Evolutionary conservation across 2,888 invertebrate genomes (phyloP), one percentile per base, ranked within the genome.

Genomic region (Phania funesta): DNA sequence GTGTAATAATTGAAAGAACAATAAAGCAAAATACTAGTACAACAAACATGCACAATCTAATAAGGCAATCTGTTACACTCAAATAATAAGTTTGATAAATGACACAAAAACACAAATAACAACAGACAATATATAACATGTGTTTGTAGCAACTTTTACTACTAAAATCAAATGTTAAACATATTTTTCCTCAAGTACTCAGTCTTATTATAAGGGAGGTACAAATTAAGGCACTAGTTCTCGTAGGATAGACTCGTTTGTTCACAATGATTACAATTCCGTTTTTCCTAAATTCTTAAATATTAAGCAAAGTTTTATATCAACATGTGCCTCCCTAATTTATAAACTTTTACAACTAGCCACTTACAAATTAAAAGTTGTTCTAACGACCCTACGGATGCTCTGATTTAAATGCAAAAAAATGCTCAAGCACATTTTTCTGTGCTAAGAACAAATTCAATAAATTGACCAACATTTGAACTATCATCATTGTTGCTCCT

Each of bases 381-480:
- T 41, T 71, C 48, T 54, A 60, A 46, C 9, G 58, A 32, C n/a
- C 7, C 41, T 18, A 16, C 22, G 58, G 48, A 44, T 71, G 58
- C 70, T 75, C 75, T 64, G 71, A 76, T 76, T 80, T 58, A 4
- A 67, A 62, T 41, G 41, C 22, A 64, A 56, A 64, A 62, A 62
- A 20, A 73, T 8, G 24, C 20, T 38, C 32, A 54, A 22, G 29
- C 9, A 50, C 9, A 24, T 41, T 46, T 22, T 71, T 60, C 58
- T 64, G 48, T 50, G 56, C 50, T 50, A 48, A 77, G 64, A 79
- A 80, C 75, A 68, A 85, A 87, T 87, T 87, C 88, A 89, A 88
- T 89, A 88, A 88, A 88, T 88, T 88, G 87, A 87, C 86, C 88
- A 88, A 87, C 86, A 80, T 76, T 79, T 77, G 70, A 50, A 54